phyloP scores from a whole-genome alignment of 2,888 invertebrate genomes.

The Drosophila atripex region DNA sequence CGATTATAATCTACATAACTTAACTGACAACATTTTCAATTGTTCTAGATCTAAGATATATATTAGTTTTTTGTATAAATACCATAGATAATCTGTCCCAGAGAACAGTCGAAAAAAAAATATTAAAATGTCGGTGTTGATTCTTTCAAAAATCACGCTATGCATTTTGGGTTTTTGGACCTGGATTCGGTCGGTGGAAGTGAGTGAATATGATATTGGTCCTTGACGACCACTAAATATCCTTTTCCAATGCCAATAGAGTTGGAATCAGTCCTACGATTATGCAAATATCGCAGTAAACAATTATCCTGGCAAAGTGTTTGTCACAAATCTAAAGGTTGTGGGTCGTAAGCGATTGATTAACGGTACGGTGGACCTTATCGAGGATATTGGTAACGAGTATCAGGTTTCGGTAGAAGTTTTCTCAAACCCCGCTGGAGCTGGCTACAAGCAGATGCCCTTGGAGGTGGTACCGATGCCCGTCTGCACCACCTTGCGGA shows the following conservation, averaged over 20 bases:
- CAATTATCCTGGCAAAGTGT: slow-evolving; percentile 25
- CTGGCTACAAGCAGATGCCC: slow-evolving; percentile 53
- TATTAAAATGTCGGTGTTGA: not conserved
- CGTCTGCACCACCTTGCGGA: slow-evolving; percentile 47
- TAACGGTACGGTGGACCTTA: slow-evolving; percentile 52
- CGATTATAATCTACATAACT: not conserved
- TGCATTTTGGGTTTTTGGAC: not conserved
- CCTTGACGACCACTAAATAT: not conserved
- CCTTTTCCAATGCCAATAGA: not conserved
- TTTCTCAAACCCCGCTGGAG: slow-evolving; percentile 53
- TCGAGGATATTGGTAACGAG: slow-evolving; percentile 49
- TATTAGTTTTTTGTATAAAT: not conserved
- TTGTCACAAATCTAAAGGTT: slow-evolving; percentile 12
- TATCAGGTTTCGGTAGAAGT: slow-evolving; percentile 41
- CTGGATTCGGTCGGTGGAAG: not conserved
- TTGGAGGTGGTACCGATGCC: slow-evolving; percentile 45
- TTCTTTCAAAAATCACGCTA: not conserved
- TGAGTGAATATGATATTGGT: not conserved
- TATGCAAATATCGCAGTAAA: slow-evolving; percentile 1
- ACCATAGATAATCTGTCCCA: not conserved
- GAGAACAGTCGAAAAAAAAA: not conserved
- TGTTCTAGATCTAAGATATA: not conserved
- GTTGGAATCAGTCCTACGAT: slow-evolving; percentile 6
- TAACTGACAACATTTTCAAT: not conserved
- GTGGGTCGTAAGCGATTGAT: slow-evolving; percentile 55